Base-by-base conservation (phyloP, 1,140 invertebrate genomes). In the Brachionus sp. region DNA sequence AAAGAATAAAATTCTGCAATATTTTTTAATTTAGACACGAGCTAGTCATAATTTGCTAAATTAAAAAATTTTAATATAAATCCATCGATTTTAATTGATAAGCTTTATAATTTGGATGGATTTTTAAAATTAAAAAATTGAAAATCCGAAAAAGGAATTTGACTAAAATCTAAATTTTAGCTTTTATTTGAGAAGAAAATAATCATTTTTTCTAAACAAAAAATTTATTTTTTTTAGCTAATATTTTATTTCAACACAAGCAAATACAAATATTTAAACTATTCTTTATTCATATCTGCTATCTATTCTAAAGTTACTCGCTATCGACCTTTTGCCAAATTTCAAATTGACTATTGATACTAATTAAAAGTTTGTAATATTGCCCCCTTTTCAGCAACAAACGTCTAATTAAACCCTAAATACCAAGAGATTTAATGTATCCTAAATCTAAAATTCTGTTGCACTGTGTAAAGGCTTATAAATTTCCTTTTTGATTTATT, bases 361-460 rank as follows among this genome's bases (percentile, higher is more conserved):
- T 66, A 33, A 33, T 66, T 66, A n/a, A 33, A 66, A 33, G 33
- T 66, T 66, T 37, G 25, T 3, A 66, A 66, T 33, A 33, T 37
- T 66, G 16, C 3, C 64, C 13, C 29, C 9, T 33, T 37, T 33
- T 33, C 25, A 66, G 25, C 7, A 33, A 33, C 64, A 66, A 66
- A 66, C n/a, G 29, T 25, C 33, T 66, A 66, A 66, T 66, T 66
- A 66, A 37, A 35, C 7, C 64, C 33, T 35, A 66, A 66, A 66
- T 66, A 66, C 64, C 64, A 66, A 37, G 64, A 37, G 64, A 66
- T 66, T 66, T 35, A 57, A 57, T 57, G 50, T 57, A 57, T 57
- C 16, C 50, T 57, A 57, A 57, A 57, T 57, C 50, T 13, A 19
- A 57, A 19, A 19, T 57, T 57, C 16, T 57, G 7, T 57, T 57